These are phyloP conservation scores for Muraenolepis orangiensis DNA, from an alignment of 2,797 vertebrate species.

Conservation along the genomic window DNA sequence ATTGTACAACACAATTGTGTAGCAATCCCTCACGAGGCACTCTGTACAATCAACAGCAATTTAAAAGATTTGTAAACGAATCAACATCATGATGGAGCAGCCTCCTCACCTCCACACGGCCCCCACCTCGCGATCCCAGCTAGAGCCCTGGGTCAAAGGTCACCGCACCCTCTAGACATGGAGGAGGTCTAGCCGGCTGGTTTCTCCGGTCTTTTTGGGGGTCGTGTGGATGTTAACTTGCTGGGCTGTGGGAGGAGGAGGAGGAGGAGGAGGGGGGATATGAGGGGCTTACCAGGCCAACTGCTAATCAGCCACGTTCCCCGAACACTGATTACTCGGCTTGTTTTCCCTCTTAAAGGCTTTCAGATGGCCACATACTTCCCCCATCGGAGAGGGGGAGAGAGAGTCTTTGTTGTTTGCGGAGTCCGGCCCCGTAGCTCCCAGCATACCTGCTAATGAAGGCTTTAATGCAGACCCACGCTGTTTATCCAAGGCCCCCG, in stretches of 20 bases:
- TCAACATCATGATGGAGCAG: too few relatives aligned
- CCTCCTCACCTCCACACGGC: too few relatives aligned
- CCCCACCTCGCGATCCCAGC: too few relatives aligned
- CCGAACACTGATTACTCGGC: conserved; percentile 75
- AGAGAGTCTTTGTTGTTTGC: conserved; percentile 69
- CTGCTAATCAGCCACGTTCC: conserved; percentile 72
- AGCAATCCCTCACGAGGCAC: too few relatives aligned
- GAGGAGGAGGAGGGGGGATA: conserved; percentile 26
- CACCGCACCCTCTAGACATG: background rate
- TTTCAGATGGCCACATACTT: conserved; percentile 78
- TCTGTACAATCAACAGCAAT: too few relatives aligned
- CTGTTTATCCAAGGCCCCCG: conserved; percentile 50
- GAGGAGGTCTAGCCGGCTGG: background rate
- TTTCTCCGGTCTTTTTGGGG: background rate
- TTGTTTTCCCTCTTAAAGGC: conserved; percentile 75
- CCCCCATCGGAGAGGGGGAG: conserved; percentile 64
- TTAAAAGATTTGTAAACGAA: too few relatives aligned
- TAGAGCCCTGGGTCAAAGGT: too few relatives aligned
- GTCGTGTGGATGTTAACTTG: background rate
- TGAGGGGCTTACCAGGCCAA: conserved; percentile 65
- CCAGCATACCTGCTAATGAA: conserved; percentile 72
- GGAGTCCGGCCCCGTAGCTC: conserved; percentile 67
- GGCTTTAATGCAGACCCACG: conserved; percentile 56
- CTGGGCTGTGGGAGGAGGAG: background rate
- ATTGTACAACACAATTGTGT: too few relatives aligned